phyloP scores from a whole-genome alignment of 2,113 vertebrate genomes.

The Stomatorhinus ivindoensis region DNA sequence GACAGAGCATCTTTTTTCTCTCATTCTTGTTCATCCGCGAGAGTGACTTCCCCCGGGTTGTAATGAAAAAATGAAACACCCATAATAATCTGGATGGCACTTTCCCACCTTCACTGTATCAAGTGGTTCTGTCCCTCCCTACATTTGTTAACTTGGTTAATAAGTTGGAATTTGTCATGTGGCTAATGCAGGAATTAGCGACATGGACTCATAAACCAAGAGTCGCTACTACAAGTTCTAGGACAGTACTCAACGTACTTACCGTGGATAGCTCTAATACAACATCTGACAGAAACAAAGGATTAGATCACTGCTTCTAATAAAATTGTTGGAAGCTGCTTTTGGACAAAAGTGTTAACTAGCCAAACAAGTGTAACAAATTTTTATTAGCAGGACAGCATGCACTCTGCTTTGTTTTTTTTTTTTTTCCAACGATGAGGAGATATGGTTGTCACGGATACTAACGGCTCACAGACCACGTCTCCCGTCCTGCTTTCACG shows the following conservation, averaged over 20 bases:
- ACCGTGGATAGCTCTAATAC: neutral
- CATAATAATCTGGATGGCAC: neutral
- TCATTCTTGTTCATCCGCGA: neutral
- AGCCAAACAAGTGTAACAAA: neutral
- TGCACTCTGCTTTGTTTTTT: neutral
- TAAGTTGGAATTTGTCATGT: neutral
- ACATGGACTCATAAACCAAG: neutral
- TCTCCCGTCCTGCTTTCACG: neutral
- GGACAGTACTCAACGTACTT: neutral
- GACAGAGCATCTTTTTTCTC: neutral
- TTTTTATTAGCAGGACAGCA: neutral
- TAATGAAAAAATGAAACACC: neutral
- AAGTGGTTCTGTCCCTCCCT: neutral
- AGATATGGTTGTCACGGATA: neutral
- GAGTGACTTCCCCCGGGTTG: neutral
- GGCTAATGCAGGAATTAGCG: neutral
- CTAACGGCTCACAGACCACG: neutral
- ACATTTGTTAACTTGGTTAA: neutral
- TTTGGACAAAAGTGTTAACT: neutral
- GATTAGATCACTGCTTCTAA: neutral
- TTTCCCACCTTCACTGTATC: neutral
- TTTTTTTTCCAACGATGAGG: neutral
- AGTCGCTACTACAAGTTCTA: neutral
- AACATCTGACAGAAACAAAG: neutral
- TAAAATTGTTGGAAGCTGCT: neutral